Conservation (phyloP, 2,797 vertebrate genomes). For the Steatocranus sp. region DNA sequence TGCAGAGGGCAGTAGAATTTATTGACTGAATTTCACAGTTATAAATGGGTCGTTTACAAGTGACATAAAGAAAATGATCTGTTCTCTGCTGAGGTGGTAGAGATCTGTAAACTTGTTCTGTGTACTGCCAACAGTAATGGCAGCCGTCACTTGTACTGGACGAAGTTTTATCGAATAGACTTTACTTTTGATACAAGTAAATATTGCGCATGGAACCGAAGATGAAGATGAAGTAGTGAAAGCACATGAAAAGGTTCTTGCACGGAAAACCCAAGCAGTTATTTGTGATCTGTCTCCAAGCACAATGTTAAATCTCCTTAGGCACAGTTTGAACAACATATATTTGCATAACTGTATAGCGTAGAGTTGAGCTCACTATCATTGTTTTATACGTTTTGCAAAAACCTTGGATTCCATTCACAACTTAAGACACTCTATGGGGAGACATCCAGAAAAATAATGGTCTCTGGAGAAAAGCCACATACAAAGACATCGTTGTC, state of each 20-base stretch:
- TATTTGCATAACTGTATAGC: constrained; percentile 10
- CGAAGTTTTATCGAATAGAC: constrained; percentile 30
- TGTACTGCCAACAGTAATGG: constrained; percentile 8
- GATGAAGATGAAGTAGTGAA: background rate
- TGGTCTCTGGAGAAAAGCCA: constrained; percentile 24
- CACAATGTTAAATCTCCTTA: constrained; percentile 9
- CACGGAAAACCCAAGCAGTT: background rate
- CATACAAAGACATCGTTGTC: constrained; percentile 32
- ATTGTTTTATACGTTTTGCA: constrained; percentile 6
- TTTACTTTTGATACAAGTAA: constrained; percentile 17
- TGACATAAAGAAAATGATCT: constrained; percentile 70
- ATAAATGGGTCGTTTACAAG: constrained; percentile 75
- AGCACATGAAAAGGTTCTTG: background rate
- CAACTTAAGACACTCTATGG: constrained; percentile 4
- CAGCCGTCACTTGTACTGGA: constrained; percentile 13
- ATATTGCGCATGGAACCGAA: background rate
- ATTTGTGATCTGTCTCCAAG: background rate
- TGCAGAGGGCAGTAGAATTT: constrained; percentile 67
- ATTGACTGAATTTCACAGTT: constrained; percentile 74
- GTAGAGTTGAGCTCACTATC: background rate
- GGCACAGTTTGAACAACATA: background rate
- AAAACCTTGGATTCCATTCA: constrained; percentile 10
- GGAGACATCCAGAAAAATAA: constrained; percentile 36
- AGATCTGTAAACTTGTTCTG: constrained; percentile 50
- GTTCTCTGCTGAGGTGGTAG: constrained; percentile 27